phyloP scores from a whole-genome alignment of 2,113 vertebrate genomes.

The Eulemur rufifrons region DNA sequence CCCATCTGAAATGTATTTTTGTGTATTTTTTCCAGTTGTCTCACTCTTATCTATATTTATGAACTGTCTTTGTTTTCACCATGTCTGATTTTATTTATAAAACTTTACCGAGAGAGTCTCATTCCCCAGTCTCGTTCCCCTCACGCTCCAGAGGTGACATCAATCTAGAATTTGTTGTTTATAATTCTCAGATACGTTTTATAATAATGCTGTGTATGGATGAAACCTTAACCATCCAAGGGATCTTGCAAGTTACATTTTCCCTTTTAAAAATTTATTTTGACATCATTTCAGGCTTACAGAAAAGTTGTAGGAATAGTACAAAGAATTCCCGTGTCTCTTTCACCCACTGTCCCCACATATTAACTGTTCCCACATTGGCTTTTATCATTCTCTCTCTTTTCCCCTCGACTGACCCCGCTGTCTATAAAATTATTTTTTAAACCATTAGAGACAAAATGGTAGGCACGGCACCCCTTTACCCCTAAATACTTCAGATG shows the following conservation, averaged over 20 bases:
- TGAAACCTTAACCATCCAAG: not conserved
- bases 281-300: not conserved
- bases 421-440: not conserved
- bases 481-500: not conserved
- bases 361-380: not conserved
- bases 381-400: not conserved
- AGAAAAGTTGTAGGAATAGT: not conserved
- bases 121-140: not conserved
- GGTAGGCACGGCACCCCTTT: not conserved
- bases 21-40: slow-evolving; percentile 12
- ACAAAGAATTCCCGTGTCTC: not conserved
- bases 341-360: not conserved
- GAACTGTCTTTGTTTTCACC: not conserved
- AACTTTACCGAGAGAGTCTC: not conserved
- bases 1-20: slow-evolving; percentile 48
- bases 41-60: not conserved
- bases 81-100: not conserved
- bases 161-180: not conserved
- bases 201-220: not conserved
- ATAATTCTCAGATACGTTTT: not conserved
- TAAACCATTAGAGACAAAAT: not conserved
- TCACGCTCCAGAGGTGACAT: not conserved
- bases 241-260: not conserved
- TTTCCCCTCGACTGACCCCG: fast-evolving
- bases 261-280: slow-evolving; percentile 8